Evolutionary conservation across 1,140 invertebrate genomes (phyloP).

Genomic region (Drosophila pallidifrons): DNA sequence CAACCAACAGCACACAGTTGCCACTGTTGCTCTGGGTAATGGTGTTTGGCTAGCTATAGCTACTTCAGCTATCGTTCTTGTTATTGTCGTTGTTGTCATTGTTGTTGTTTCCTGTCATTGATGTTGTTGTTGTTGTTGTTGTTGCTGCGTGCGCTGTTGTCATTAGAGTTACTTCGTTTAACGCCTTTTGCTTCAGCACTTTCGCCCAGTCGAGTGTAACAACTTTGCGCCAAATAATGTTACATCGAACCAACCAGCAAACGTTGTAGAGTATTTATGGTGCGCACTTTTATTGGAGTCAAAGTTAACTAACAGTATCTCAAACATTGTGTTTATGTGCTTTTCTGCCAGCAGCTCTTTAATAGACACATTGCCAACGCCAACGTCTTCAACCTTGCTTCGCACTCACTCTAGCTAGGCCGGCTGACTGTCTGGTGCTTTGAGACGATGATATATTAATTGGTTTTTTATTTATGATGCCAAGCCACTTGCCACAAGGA

Average conservation of each 20-base stretch:
- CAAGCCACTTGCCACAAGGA: constrained; percentile 8
- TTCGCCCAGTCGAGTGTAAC: constrained; percentile 8
- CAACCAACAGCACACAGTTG: constrained; percentile 46
- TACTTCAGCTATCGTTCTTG: constrained; percentile 10
- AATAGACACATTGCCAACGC: constrained; percentile 49
- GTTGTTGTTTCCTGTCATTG: constrained; percentile 18
- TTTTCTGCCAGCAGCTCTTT: constrained; percentile 31
- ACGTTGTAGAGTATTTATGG: background rate
- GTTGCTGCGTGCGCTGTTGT: constrained; percentile 60
- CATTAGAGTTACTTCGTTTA: constrained; percentile 70
- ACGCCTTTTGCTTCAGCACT: constrained; percentile 54
- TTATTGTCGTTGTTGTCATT: constrained; percentile 9
- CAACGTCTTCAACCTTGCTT: background rate
- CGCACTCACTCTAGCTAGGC: background rate
- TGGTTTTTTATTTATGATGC: constrained; percentile 79
- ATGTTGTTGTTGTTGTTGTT: constrained; percentile 32
- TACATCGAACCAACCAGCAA: constrained; percentile 2
- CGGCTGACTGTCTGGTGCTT: constrained; percentile 23
- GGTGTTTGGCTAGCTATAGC: constrained; percentile 21
- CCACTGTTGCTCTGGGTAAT: constrained; percentile 49
- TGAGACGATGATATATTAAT: constrained; percentile 78
- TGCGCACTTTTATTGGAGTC: background rate
- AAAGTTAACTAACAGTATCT: background rate
- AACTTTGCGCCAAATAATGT: constrained; percentile 20
- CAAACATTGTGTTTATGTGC: constrained; percentile 17